phyloP scores from a whole-genome alignment of 2,888 invertebrate species.

The Arge pagana region DNA sequence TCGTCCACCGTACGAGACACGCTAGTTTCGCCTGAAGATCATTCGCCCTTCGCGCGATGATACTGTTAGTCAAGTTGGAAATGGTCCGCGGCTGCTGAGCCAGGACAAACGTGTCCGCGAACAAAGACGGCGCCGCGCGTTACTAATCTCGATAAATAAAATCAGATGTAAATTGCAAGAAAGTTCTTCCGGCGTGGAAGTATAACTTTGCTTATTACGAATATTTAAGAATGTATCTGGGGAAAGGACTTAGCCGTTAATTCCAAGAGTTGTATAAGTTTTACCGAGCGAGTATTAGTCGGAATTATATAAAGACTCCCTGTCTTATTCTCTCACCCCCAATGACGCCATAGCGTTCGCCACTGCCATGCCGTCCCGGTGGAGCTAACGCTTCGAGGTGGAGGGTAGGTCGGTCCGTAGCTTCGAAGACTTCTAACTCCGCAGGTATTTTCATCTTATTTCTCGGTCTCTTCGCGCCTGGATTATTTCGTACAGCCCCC shows the following conservation, averaged over 20 bases:
- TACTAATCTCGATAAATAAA: constrained; percentile 18
- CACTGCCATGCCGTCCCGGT: constrained; percentile 20
- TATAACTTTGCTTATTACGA: constrained; percentile 21
- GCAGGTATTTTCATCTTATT: constrained; percentile 58
- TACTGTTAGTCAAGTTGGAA: too few species aligned
- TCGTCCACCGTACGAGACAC: too few species aligned
- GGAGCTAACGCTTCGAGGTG: neutral
- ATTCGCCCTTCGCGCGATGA: too few species aligned
- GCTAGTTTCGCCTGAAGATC: too few species aligned
- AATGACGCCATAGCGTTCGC: neutral
- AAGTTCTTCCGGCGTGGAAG: constrained; percentile 5
- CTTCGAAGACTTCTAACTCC: constrained; percentile 54
- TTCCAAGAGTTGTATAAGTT: constrained; percentile 40
- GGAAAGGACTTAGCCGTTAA: constrained; percentile 36
- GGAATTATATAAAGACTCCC: constrained; percentile 54
- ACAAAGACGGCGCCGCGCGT: neutral
- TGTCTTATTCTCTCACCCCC: constrained; percentile 50
- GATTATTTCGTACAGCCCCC: constrained; percentile 53
- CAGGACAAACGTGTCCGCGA: too few species aligned
- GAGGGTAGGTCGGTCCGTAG: constrained; percentile 26
- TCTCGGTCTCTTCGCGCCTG: constrained; percentile 48
- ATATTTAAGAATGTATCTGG: constrained; percentile 22
- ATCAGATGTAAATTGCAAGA: constrained; percentile 16
- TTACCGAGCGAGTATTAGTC: constrained; percentile 48
- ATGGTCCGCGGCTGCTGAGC: too few species aligned